These are phyloP conservation scores for Achlya flavicornis DNA, from an alignment of 2,888 invertebrate species.

Conservation along the genomic window DNA sequence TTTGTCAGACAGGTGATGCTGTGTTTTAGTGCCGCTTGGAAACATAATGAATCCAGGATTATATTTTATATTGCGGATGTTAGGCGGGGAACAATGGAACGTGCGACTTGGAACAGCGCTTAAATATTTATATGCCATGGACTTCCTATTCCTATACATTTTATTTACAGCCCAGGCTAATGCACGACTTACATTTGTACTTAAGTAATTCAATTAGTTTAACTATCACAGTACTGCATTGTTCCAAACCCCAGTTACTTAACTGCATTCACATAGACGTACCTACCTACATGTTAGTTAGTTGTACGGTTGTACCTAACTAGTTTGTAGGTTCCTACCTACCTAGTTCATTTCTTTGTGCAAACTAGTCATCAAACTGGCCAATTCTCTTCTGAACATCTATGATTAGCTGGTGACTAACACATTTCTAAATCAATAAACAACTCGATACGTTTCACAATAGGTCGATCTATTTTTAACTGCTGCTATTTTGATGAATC, in stretches of 20 bases:
- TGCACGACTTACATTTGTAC: constrained; percentile 21
- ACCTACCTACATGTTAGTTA: neutral
- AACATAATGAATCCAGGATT: constrained; percentile 54
- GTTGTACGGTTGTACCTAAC: no score
- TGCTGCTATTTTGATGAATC: constrained; percentile 3
- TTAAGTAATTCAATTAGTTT: constrained; percentile 22
- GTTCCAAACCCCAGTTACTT: constrained; percentile 1
- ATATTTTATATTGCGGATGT: constrained; percentile 54
- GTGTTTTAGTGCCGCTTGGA: constrained; percentile 52
- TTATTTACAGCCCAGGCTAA: constrained; percentile 29
- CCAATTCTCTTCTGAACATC: neutral
- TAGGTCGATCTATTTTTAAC: neutral
- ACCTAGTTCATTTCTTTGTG: neutral
- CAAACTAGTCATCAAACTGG: neutral
- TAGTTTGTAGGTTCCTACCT: neutral
- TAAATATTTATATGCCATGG: constrained; percentile 36
- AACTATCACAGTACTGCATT: constrained; percentile 5
- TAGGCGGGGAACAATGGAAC: constrained; percentile 52
- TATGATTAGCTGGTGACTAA: neutral
- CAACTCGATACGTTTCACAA: neutral
- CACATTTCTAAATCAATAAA: neutral
- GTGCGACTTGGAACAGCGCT: constrained; percentile 36
- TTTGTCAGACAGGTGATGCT: constrained; percentile 69
- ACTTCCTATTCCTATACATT: constrained; percentile 32
- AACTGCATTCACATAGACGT: neutral